Percentiles rank a stretch among this genome's conserved stretches.
These are phyloP conservation scores for Chironomus striatipennis DNA, from an alignment of 1,140 invertebrate species.

Conservation along the genomic window DNA sequence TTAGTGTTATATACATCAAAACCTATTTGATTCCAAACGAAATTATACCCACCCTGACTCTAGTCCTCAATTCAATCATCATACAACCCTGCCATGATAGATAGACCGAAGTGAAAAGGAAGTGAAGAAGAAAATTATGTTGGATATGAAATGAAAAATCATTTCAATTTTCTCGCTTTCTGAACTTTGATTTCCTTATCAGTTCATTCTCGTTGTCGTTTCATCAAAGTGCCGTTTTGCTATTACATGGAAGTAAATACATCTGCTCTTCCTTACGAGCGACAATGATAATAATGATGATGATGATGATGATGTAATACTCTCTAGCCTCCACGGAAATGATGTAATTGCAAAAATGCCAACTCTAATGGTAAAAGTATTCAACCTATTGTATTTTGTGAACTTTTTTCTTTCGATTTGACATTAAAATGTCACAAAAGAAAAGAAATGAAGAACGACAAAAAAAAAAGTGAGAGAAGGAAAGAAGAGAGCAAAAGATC, in stretches of 20 bases:
- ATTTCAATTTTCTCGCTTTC: constrained; percentile 11
- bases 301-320: too few species aligned
- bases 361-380: not conserved
- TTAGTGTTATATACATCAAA: too few species aligned
- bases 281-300: too few species aligned
- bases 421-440: not conserved
- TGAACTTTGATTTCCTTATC: not conserved
- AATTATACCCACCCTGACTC: too few species aligned
- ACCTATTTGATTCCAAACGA: too few species aligned
- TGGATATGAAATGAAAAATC: constrained; percentile 20
- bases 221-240: too few species aligned
- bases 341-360: constrained; percentile 8
- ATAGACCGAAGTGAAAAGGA: not conserved
- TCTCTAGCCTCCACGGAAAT: not conserved
- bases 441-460: not conserved
- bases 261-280: not conserved
- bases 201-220: too few species aligned
- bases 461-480: not conserved
- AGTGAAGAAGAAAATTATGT: constrained; percentile 1
- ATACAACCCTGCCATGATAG: too few species aligned
- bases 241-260: too few species aligned
- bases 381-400: not conserved
- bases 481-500: not conserved
- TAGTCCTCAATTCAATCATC: too few species aligned
- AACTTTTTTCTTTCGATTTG: not conserved